Evolutionary conservation across 2,888 invertebrate genomes (phyloP).

Genomic region (Metopia argyrocephala): DNA sequence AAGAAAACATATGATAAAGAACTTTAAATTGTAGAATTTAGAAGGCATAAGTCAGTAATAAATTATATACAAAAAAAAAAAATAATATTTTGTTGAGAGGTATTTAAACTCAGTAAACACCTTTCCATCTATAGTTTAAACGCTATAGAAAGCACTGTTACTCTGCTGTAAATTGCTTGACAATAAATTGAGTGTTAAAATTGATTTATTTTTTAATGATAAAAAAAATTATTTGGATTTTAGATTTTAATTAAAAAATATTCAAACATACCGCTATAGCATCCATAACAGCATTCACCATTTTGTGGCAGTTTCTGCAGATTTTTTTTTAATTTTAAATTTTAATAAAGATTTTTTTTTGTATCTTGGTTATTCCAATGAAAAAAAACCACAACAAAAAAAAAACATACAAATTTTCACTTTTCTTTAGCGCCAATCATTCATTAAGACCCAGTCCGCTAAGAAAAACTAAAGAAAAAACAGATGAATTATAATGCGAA

Average conservation of each 20-base stretch:
- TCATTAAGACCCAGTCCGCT: not conserved
- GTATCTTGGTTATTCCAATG: not conserved
- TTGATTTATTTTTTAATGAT: not conserved
- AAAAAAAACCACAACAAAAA: too few species aligned
- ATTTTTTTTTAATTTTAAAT: slow-evolving; percentile 1
- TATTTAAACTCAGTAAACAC: too few species aligned
- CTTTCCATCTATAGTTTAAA: too few species aligned
- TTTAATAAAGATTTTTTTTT: not conserved
- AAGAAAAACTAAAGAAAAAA: not conserved
- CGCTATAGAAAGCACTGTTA: too few species aligned
- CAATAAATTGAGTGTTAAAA: too few species aligned
- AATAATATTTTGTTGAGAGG: too few species aligned
- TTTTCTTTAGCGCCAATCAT: slow-evolving; percentile 40
- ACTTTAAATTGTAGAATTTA: too few species aligned
- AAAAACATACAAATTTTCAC: slow-evolving; percentile 62
- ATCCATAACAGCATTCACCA: slow-evolving; percentile 79
- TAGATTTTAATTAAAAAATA: slow-evolving; percentile 35
- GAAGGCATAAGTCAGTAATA: too few species aligned
- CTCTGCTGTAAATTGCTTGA: too few species aligned
- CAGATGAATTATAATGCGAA: too few species aligned
- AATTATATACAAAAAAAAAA: too few species aligned
- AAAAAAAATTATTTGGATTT: not conserved
- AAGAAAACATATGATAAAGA: too few species aligned
- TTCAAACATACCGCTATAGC: slow-evolving; percentile 77
- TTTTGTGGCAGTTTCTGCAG: slow-evolving; percentile 67